Evolutionary conservation across 2,113 vertebrate genomes (phyloP).

Genomic region (Taurulus bubalis): DNA sequence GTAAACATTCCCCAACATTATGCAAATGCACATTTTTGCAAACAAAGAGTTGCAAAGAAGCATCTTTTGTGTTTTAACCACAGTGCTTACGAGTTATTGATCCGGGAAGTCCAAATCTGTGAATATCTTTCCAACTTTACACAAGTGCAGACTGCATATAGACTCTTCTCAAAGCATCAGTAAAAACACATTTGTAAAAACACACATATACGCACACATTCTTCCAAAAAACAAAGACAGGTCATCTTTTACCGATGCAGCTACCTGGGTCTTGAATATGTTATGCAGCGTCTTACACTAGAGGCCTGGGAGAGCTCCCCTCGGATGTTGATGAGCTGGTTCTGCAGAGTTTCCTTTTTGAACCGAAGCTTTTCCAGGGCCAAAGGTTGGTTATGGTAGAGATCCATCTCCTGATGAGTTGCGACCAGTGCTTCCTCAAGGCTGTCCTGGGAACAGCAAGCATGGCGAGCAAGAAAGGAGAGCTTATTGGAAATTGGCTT

Average conservation of each 20-base stretch:
- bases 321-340: constrained; percentile 94
- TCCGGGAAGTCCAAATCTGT: too few relatives aligned
- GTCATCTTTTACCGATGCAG: background rate
- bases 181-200: too few relatives aligned
- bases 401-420: constrained; percentile 95
- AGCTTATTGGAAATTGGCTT: background rate
- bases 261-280: background rate
- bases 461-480: background rate
- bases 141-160: too few relatives aligned
- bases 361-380: constrained; percentile 90
- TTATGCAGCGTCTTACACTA: constrained; percentile 83
- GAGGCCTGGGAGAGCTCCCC: constrained; percentile 96
- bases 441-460: constrained; percentile 84
- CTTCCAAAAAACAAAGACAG: background rate
- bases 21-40: too few relatives aligned
- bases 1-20: too few relatives aligned
- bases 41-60: too few relatives aligned
- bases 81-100: too few relatives aligned
- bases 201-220: background rate
- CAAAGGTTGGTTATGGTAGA: constrained; percentile 89
- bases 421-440: constrained; percentile 94
- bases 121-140: too few relatives aligned
- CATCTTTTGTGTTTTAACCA: too few relatives aligned
- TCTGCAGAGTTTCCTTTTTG: constrained; percentile 95
- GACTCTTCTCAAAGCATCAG: too few relatives aligned